Evolutionary conservation across 2,113 vertebrate genomes (phyloP).

Genomic region (Saccopteryx bilineata): DNA sequence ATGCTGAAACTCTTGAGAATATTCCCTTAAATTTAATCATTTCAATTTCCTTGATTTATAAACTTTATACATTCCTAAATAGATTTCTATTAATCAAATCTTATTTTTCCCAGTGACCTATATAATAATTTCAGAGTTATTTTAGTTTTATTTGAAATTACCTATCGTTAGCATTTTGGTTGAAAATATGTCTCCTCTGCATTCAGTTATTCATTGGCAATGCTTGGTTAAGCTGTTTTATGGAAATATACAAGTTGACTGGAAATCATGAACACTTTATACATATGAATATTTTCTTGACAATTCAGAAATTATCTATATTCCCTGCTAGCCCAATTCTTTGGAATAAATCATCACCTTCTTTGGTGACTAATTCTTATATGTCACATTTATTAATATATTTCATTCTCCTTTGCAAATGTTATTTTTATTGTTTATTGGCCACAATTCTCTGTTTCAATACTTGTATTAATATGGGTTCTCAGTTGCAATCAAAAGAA

Average conservation of each 20-base stretch:
- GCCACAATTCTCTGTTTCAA: neutral
- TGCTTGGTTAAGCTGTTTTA: neutral
- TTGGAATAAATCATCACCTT: neutral
- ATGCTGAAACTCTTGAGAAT: neutral
- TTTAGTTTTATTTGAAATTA: conserved; percentile 45
- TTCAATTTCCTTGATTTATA: neutral
- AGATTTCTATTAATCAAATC: conserved; percentile 40
- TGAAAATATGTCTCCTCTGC: conserved; percentile 29
- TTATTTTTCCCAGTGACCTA: neutral
- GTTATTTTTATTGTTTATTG: neutral
- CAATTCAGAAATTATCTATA: neutral
- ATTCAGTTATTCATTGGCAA: neutral
- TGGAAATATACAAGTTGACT: neutral
- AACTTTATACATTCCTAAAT: neutral
- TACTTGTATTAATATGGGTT: neutral
- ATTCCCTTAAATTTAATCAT: neutral
- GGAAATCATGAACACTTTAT: neutral
- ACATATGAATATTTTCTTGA: neutral
- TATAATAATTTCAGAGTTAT: neutral
- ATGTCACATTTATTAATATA: neutral
- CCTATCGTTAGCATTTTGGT: neutral
- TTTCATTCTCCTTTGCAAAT: neutral
- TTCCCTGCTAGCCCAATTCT: neutral
- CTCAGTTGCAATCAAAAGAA: neutral
- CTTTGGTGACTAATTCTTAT: neutral